Conservation (phyloP, 2,113 vertebrate genomes). For the Clarias magur region DNA sequence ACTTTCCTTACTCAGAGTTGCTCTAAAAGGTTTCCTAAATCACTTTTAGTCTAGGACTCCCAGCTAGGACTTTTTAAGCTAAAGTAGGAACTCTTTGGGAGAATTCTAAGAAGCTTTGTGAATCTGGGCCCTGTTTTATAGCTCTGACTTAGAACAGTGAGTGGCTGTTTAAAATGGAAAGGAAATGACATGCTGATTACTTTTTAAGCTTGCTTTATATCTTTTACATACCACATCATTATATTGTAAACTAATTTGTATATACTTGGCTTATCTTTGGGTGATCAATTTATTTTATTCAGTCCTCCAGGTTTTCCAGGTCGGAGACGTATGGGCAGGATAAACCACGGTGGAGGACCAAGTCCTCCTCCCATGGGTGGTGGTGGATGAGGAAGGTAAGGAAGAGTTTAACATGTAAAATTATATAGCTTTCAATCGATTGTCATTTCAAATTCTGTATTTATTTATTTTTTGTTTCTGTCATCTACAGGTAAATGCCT, state of each 20-base stretch:
- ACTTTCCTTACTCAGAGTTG: too few relatives aligned
- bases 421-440: background rate
- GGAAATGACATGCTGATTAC: background rate
- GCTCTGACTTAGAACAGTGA: background rate
- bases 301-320: conserved; percentile 89
- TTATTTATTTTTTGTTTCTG: background rate
- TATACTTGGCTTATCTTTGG: background rate
- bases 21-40: too few relatives aligned
- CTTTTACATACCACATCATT: background rate
- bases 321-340: conserved; percentile 88
- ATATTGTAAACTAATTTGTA: background rate
- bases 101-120: too few relatives aligned
- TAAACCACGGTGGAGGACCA: conserved; percentile 85
- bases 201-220: background rate
- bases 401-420: background rate
- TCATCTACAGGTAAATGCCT: conserved; percentile 87
- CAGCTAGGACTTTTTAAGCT: too few relatives aligned
- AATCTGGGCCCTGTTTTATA: too few relatives aligned
- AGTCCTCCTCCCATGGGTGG: conserved; percentile 92
- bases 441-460: background rate
- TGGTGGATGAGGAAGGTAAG: conserved; percentile 98
- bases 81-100: too few relatives aligned
- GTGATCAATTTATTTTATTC: conserved; percentile 2
- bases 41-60: too few relatives aligned
- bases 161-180: background rate